Evolutionary conservation across 2,797 vertebrate species (phyloP), one percentile per base, ranked within the genome.

Genomic region (Rhadinocentrus ornatus): DNA sequence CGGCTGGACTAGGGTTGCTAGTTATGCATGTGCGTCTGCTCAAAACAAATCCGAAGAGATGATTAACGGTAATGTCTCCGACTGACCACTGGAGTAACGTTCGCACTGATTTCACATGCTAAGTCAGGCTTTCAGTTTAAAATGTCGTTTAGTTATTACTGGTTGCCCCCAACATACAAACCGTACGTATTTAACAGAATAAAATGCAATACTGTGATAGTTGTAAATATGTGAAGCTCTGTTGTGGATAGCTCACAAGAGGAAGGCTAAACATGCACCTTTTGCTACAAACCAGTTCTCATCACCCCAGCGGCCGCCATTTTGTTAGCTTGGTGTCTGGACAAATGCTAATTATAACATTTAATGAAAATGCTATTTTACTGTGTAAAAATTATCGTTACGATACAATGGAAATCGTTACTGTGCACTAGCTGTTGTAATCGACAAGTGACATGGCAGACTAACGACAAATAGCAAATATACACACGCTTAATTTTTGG

Each of bases 271-370:
- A 67, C 75, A 69, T 77, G 61, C 67, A 62, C 63, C 71, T 73
- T 81, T n/a, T 69, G 78, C 78, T 67, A 74, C 22, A 62, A 52
- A 69, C 65, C 62, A 69, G 70, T 82, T 86, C 81, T 71, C 76
- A 76, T 73, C 67, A 82, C 70, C 78, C 72, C 54, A 79, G 78
- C 81, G 39, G 77, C 88, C 93, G 93, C 93, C 93, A 93, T 94
- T 92, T 93, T 94, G 89, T 92, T 93, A 92, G 88, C 91, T 73
- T 83, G 0, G 15, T 34, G 76, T 80, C 65, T 60, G 56, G 31
- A 59, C 65, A 44, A 77, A 80, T 73, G 88, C 82, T 87, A 89
- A 83, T 72, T 61, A 58, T 3, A 73, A 74, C 48, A 12, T 27
- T 39, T 54, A 66, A n/a, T 31, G 1, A 62, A 73, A 85, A 54